Conservation (phyloP, 2,888 invertebrate species). For the Holacanthella duospinosa region DNA sequence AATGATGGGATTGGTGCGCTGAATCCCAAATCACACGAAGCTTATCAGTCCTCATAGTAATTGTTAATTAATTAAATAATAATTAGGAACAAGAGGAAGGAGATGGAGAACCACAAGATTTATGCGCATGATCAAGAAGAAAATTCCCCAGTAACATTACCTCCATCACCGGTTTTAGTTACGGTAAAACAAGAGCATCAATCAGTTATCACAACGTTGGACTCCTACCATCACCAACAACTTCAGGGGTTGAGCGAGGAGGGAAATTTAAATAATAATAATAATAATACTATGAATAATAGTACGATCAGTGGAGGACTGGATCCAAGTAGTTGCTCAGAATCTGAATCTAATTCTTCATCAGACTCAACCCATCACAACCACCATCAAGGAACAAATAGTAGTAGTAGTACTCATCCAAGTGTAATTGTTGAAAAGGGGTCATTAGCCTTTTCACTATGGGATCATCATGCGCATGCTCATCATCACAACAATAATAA, state of each 20-base stretch:
- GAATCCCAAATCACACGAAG: no score
- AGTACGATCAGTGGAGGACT: no score
- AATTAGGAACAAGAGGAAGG: neutral
- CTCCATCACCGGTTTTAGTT: no score
- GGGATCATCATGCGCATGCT: neutral
- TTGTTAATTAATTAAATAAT: constrained; percentile 9
- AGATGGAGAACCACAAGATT: neutral
- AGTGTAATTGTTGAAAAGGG: constrained; percentile 28
- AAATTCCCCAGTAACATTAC: no score
- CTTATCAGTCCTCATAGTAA: neutral
- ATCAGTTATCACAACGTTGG: no score
- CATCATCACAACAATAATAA: constrained; percentile 14
- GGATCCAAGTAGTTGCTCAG: no score
- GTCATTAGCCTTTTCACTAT: constrained; percentile 7
- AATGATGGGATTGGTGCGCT: neutral
- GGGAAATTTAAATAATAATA: no score
- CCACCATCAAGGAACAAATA: neutral
- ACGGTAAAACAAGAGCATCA: no score
- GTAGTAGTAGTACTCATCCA: constrained; percentile 12
- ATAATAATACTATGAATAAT: no score
- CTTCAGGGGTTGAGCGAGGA: no score
- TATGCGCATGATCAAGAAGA: neutral
- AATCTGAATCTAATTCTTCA: neutral
- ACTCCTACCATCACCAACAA: constrained; percentile 4
- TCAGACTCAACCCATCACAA: neutral